Percentiles rank a stretch among this genome's conserved stretches.
These are phyloP conservation scores for Lasiurus cinereus DNA, from an alignment of 2,113 vertebrate genomes.

Conservation along the genomic window DNA sequence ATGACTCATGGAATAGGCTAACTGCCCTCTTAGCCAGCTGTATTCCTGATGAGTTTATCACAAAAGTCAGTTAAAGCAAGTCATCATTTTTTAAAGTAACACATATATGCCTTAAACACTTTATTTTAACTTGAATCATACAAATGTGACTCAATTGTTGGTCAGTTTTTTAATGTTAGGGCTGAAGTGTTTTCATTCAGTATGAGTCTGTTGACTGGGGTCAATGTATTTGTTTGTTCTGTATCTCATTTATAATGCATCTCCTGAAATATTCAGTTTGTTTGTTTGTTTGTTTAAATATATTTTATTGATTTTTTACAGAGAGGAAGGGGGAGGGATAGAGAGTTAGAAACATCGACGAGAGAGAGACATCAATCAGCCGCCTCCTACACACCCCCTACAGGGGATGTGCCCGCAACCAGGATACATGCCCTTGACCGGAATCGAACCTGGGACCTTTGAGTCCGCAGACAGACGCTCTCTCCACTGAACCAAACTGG, in stretches of 20 bases:
- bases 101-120: background rate
- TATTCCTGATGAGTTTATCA: background rate
- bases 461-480: too few relatives aligned
- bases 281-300: background rate
- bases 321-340: too few relatives aligned
- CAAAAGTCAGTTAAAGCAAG: background rate
- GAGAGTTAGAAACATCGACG: too few relatives aligned
- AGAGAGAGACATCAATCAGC: too few relatives aligned
- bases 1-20: background rate
- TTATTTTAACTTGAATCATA: background rate
- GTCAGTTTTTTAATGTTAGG: background rate
- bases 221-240: background rate
- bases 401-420: too few relatives aligned
- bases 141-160: background rate
- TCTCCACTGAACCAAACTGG: too few relatives aligned
- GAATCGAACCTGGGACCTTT: too few relatives aligned
- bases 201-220: background rate
- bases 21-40: too few relatives aligned
- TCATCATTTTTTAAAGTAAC: background rate
- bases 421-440: too few relatives aligned
- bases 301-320: too few relatives aligned
- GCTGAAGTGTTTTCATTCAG: background rate
- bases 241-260: background rate
- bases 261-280: background rate
- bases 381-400: too few relatives aligned